phyloP scores from a whole-genome alignment of 2,888 invertebrate genomes.

The Crepidodera aurea region DNA sequence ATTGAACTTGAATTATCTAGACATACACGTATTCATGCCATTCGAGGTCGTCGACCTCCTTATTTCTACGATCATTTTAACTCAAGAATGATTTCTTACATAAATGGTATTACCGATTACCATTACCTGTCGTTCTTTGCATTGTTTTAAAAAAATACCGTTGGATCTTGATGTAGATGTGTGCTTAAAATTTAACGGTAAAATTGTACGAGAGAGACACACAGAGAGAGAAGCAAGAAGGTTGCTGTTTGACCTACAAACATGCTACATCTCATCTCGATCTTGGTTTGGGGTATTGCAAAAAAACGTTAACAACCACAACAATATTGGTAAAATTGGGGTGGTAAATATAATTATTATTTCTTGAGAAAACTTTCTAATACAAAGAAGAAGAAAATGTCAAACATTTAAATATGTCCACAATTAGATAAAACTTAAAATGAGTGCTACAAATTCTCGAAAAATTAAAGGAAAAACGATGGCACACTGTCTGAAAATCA shows the following conservation, averaged over 20 bases:
- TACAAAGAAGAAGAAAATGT: no score
- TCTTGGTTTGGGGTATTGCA: no score
- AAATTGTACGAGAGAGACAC: background rate
- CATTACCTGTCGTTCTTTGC: constrained; percentile 12
- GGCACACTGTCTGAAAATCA: no score
- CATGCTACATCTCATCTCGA: background rate
- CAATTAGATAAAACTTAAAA: no score
- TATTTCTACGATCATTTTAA: constrained; percentile 16
- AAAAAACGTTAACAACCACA: no score
- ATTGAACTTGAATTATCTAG: constrained; percentile 24
- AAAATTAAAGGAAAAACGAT: no score
- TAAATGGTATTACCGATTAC: constrained; percentile 22
- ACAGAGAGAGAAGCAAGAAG: constrained; percentile 4
- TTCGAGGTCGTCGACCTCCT: constrained; percentile 22
- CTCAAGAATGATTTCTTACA: constrained; percentile 26
- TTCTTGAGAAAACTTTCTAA: no score
- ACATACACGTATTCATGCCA: constrained; percentile 22
- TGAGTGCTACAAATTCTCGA: no score
- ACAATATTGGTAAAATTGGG: no score
- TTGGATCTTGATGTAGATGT: constrained; percentile 5
- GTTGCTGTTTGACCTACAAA: constrained; percentile 24
- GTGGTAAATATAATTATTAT: no score
- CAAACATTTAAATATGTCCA: no score
- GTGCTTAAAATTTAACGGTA: constrained; percentile 24
- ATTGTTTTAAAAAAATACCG: constrained; percentile 21